Evolutionary conservation across 2,113 vertebrate species (phyloP).

Genomic region (Dasypus novemcinctus): DNA sequence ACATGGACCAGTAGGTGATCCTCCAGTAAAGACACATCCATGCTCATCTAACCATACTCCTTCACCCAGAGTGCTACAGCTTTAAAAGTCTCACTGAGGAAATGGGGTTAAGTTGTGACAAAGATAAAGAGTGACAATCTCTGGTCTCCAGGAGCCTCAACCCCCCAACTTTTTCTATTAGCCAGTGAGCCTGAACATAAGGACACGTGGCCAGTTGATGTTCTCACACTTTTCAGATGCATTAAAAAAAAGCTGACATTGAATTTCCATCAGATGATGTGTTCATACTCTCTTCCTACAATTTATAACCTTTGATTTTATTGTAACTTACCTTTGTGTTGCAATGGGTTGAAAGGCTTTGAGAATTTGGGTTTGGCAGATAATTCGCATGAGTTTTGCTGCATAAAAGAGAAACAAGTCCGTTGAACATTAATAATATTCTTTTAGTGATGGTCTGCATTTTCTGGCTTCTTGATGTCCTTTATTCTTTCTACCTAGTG

Average conservation of each 20-base stretch:
- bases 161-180: background rate
- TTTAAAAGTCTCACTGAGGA: background rate
- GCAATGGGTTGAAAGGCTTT: conserved; percentile 13
- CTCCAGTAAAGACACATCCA: background rate
- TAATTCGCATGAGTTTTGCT: conserved; percentile 49
- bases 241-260: background rate
- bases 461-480: background rate
- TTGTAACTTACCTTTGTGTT: conserved; percentile 61
- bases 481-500: background rate
- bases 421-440: background rate
- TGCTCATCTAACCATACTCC: background rate
- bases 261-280: background rate
- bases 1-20: background rate
- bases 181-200: background rate
- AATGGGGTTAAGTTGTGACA: background rate
- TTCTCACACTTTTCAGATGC: background rate
- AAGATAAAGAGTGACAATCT: background rate
- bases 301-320: background rate
- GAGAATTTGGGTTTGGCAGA: background rate
- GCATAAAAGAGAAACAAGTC: conserved; percentile 45
- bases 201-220: too few species aligned
- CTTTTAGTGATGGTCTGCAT: background rate
- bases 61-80: background rate
- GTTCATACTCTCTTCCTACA: background rate
- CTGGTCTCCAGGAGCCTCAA: background rate